Evolutionary conservation across 2,888 invertebrate genomes (phyloP).

Genomic region (Hydrotaea cyrtoneurina): DNA sequence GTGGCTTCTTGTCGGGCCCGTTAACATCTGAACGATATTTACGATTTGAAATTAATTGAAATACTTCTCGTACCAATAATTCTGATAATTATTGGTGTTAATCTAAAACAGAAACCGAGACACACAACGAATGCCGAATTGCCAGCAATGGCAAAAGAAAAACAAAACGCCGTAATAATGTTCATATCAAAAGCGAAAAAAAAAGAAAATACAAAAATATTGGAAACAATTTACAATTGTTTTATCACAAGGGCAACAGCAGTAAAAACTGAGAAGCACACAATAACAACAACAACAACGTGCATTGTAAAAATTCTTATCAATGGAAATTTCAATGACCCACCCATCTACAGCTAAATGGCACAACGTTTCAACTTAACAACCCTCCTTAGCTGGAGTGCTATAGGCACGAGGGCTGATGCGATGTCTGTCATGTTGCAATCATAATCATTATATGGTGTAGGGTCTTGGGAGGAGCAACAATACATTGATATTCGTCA

Average conservation of each 20-base stretch:
- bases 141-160: conserved; percentile 70
- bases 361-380: not conserved
- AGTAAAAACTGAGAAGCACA: conserved; percentile 28
- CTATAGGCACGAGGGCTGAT: too few relatives aligned
- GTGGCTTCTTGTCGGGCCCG: conserved; percentile 34
- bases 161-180: conserved; percentile 51
- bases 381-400: not conserved
- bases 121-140: conserved; percentile 66
- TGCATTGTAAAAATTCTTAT: conserved; percentile 52
- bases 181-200: conserved; percentile 69
- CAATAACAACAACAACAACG: conserved; percentile 38
- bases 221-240: conserved; percentile 23
- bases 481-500: too few relatives aligned
- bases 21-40: conserved; percentile 43
- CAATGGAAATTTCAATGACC: conserved; percentile 52
- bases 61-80: conserved; percentile 30
- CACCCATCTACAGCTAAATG: conserved; percentile 26
- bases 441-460: too few relatives aligned
- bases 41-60: conserved; percentile 43
- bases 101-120: conserved; percentile 66
- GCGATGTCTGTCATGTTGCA: too few relatives aligned
- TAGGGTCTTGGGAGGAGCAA: too few relatives aligned
- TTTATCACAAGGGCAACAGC: conserved; percentile 40
- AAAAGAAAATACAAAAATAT: too few relatives aligned
- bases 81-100: conserved; percentile 53